Base-by-base conservation (phyloP, 2,797 vertebrate species). In the Squalus acanthias region DNA sequence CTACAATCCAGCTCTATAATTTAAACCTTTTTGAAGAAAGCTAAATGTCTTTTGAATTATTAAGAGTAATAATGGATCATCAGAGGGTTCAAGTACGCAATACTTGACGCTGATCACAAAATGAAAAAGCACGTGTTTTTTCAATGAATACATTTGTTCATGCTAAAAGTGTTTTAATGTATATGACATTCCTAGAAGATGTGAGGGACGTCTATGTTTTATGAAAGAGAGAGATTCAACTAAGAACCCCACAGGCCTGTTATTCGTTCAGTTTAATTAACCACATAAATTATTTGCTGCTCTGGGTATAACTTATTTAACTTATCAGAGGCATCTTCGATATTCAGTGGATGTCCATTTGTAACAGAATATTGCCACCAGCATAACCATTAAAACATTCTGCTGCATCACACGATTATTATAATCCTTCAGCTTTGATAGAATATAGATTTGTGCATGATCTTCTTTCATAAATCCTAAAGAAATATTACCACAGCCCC, bases 401-500 rank as follows among this genome's bases (percentile, higher is more conserved):
- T 74, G 70, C 72, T 74, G 94, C 94, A 53, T 24, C 50, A 72
- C 94, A 72, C 70, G 13, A 53, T 53, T 95, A 74, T 74, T n/a
- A 95, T 72, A 95, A 95, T 95, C 94, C 70, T 60, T 76, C 70
- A 76, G 46, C 53, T 53, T 76, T 95, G 70, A 72, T 57, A 95
- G 70, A 95, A 95, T 95, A 95, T 95, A 72, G 94, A 95, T 95
- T 76, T 95, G 94, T 76, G 70, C 70, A 60, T 60, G 70, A 57
- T 95, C 94, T 76, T 76, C 50, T 33, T 95, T 57, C 70, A 95
- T 95, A 95, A 76, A 95, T 95, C 94, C 70, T 95, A 22, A 95
- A 95, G 94, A 95, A 74, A 95, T 95, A 95, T 95, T 74, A 95
- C 94, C 50, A 57, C 69, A 92, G 97, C 96, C 95, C 67, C 96